These are phyloP conservation scores for Tribolium freemani DNA, from an alignment of 2,888 invertebrate genomes.

Conservation along the genomic window DNA sequence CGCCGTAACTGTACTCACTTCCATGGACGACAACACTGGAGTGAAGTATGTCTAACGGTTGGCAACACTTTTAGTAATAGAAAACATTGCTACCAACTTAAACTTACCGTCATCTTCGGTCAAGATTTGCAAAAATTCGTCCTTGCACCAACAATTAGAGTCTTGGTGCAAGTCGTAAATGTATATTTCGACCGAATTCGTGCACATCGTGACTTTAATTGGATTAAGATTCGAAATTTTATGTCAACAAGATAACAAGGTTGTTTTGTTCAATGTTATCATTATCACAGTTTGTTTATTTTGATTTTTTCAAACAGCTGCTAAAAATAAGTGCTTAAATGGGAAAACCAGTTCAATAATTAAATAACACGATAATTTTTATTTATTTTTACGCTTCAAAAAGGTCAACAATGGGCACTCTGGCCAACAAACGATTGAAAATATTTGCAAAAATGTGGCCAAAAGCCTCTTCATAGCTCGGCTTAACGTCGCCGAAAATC, in stretches of 20 bases:
- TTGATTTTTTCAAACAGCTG: neutral
- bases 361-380: neutral
- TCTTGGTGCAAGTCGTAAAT: neutral
- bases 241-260: neutral
- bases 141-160: neutral
- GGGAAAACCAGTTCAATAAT: neutral
- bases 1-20: constrained; percentile 1
- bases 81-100: neutral
- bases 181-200: constrained; percentile 1
- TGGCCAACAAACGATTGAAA: neutral
- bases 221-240: neutral
- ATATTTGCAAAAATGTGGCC: neutral
- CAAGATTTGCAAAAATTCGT: neutral
- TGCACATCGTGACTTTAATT: neutral
- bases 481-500: neutral
- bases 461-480: constrained; percentile 3
- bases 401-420: constrained; percentile 4
- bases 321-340: neutral
- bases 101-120: neutral
- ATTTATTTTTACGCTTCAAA: neutral
- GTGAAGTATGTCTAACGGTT: neutral
- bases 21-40: constrained; percentile 1
- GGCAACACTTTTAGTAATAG: neutral
- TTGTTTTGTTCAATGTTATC: neutral
- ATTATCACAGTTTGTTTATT: neutral